phyloP scores from a whole-genome alignment of 2,113 vertebrate species.

The Cyprinus carpio region DNA sequence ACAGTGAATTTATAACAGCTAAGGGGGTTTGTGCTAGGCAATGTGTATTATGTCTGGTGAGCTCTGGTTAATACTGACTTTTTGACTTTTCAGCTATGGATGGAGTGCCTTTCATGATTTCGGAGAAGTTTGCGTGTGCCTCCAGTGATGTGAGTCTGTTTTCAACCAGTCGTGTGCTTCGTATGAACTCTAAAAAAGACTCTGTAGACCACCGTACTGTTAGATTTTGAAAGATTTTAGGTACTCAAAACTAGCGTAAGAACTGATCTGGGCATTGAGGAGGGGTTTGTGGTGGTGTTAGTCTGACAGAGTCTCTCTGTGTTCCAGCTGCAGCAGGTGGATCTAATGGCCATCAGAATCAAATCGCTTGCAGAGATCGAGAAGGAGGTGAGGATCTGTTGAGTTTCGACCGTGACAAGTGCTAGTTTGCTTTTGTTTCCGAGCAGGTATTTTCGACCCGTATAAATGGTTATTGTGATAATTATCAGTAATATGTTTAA shows the following conservation, averaged over 20 bases:
- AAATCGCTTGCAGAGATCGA: conserved; percentile 96
- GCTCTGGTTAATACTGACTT: neutral
- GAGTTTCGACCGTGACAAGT: neutral
- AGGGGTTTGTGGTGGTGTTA: neutral
- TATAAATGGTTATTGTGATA: neutral
- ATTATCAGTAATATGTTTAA: too few species aligned
- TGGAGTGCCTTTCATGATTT: conserved; percentile 97
- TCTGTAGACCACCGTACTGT: neutral
- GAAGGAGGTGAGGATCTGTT: conserved; percentile 86
- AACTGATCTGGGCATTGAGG: neutral
- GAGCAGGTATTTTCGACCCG: neutral
- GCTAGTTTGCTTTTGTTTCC: neutral
- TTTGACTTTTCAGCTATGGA: conserved; percentile 87
- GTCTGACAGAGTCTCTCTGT: conserved; percentile 18
- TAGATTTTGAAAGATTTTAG: neutral
- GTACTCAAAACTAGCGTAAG: neutral
- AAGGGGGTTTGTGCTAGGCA: neutral
- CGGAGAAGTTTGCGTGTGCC: conserved; percentile 93
- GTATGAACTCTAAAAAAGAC: neutral
- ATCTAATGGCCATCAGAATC: conserved; percentile 95
- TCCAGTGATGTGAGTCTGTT: conserved; percentile 88
- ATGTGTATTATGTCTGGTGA: neutral
- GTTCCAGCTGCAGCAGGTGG: conserved; percentile 88
- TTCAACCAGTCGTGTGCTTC: neutral
- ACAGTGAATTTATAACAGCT: too few species aligned